Percentiles rank a stretch among this genome's conserved stretches.
These are phyloP conservation scores for Melolontha melolontha DNA, from an alignment of 2,888 invertebrate species.

Conservation along the genomic window DNA sequence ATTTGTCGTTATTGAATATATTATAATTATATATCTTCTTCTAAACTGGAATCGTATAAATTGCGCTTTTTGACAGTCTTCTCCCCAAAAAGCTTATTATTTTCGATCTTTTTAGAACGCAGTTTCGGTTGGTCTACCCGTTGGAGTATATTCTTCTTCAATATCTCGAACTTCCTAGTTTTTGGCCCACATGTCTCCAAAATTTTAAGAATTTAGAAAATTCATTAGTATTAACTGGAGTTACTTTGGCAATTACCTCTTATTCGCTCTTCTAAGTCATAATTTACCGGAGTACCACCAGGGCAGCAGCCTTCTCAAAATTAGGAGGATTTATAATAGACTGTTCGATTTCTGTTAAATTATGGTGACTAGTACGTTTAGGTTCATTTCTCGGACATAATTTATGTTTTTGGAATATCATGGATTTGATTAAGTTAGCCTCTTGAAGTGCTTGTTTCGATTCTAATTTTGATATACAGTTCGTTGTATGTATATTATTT, in stretches of 20 bases:
- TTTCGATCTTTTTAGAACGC: slow-evolving; percentile 4
- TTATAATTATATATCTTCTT: too few species aligned
- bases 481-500: not conserved
- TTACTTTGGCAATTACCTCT: slow-evolving; percentile 5
- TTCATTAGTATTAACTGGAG: slow-evolving; percentile 1
- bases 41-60: not conserved
- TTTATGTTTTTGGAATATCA: not conserved
- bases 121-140: slow-evolving; percentile 18
- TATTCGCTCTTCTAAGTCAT: slow-evolving; percentile 12
- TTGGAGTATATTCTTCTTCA: not conserved
- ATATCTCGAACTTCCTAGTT: slow-evolving; percentile 13
- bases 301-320: slow-evolving; percentile 16
- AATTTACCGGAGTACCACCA: slow-evolving; percentile 1
- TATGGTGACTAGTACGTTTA: not conserved
- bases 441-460: not conserved
- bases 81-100: slow-evolving; percentile 1
- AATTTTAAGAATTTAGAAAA: slow-evolving; percentile 16
- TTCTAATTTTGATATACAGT: not conserved
- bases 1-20: too few species aligned
- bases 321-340: slow-evolving; percentile 23
- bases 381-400: slow-evolving; percentile 17
- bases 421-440: not conserved
- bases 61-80: slow-evolving; percentile 3
- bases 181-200: slow-evolving; percentile 28
- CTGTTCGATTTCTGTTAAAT: slow-evolving; percentile 13